Evolutionary conservation across 2,797 vertebrate genomes (phyloP), one percentile per base, ranked within the genome.

Genomic region (Hippopotamyrus pictus): DNA sequence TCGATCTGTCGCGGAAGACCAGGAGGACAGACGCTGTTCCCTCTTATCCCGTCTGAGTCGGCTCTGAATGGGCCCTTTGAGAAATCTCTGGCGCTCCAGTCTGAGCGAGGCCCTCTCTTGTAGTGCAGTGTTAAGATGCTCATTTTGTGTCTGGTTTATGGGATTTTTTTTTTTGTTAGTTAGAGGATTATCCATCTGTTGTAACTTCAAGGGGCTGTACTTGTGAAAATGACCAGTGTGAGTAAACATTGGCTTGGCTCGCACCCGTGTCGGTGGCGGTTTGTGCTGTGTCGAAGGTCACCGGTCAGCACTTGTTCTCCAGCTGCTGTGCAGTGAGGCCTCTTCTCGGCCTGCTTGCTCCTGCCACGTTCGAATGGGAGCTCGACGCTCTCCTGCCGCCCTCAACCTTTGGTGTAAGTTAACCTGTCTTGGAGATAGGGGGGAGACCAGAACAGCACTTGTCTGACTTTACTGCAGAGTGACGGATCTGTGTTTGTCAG

Each of bases 1-100:
- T 50, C 41, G 53, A 51, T 57, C 62, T 73, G 76, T 90, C 88
- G 90, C 86, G 83, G 46, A 57, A 69, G 86, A 69, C 62, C 62
- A 1, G 53, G 50, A 73, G 86, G 37, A 37, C n/a, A 46, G 73
- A 12, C 9, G 62, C 29, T 25, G 69, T 2, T n/a, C 82, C 50
- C 25, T 48, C 65, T 29, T 8, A 12, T 53, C 59, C 89, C 9
- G 48, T 69, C 83, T 22, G 44, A 50, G 83, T 41, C 33, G 33
- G 41, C 41, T 88, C 48, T 89, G 33, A 86, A 82, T 48, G 76
- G 46, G 33, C 82, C 54, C 48, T 50, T 86, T 89, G 69, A 89
- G 57, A 90, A 59, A 87, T 90, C n/a, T 89, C 25, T 85, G 12
- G 25, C 17, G 22, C 57, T 86, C 33, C 33, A 48, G 46, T 69